Conservation (phyloP, 2,888 invertebrate species). For the Fabriciana adippe region DNA sequence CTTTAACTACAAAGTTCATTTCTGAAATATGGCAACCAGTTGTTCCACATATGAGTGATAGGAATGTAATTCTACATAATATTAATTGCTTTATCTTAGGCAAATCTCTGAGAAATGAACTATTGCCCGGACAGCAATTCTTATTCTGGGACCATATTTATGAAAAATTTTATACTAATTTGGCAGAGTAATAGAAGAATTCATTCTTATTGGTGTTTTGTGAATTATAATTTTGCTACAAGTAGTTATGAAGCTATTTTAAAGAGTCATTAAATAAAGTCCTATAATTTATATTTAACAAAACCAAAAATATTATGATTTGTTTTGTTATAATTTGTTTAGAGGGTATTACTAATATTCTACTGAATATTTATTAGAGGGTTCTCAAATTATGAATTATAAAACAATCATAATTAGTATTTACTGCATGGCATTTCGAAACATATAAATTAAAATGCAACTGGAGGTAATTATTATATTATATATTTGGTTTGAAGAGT, state of each 20-base stretch:
- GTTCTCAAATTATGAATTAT: too few relatives aligned
- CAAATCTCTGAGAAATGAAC: slow-evolving; percentile 47
- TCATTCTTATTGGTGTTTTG: too few relatives aligned
- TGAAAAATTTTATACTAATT: slow-evolving; percentile 53
- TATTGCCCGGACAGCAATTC: slow-evolving; percentile 45
- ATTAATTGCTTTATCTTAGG: slow-evolving; percentile 51
- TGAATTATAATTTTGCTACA: too few relatives aligned
- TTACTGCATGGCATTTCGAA: too few relatives aligned
- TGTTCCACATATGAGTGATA: slow-evolving; percentile 36
- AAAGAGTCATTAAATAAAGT: too few relatives aligned
- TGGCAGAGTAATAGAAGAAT: slow-evolving; percentile 38
- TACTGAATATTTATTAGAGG: too few relatives aligned
- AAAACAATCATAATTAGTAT: too few relatives aligned
- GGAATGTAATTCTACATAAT: slow-evolving; percentile 46
- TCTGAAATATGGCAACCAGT: slow-evolving; percentile 66
- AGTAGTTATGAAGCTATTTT: too few relatives aligned
- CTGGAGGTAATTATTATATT: not conserved
- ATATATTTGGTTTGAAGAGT: slow-evolving; percentile 9
- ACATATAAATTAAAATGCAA: not conserved
- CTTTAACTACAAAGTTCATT: slow-evolving; percentile 57
- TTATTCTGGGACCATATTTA: slow-evolving; percentile 69
- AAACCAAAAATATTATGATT: too few relatives aligned
- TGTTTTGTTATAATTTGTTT: too few relatives aligned
- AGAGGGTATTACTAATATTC: too few relatives aligned
- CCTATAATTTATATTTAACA: too few relatives aligned